Percentiles rank a stretch among this genome's conserved stretches.
These are phyloP conservation scores for Eucidaris tribuloides DNA, from an alignment of 35 echinoderm and acorn worm genomes.

Conservation along the genomic window DNA sequence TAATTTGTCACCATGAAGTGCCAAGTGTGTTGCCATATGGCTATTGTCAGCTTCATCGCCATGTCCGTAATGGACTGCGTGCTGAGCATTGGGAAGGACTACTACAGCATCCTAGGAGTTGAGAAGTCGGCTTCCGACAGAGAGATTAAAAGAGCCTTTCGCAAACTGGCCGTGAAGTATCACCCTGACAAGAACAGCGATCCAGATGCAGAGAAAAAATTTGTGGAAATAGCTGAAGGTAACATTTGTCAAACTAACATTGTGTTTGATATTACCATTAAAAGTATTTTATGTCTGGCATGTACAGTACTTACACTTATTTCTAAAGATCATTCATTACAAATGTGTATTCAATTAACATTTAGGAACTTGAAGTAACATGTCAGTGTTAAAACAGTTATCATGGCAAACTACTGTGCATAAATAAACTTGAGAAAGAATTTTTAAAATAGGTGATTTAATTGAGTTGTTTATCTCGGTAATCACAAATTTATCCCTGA, in stretches of 20 bases:
- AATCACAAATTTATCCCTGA: no score
- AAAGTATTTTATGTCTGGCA: background rate
- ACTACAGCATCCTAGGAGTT: constrained; percentile 79
- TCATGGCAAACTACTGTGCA: no score
- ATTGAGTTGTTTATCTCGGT: no score
- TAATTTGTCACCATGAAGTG: no score
- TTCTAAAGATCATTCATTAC: background rate
- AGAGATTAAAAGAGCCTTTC: constrained; percentile 90
- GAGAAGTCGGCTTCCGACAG: constrained; percentile 55
- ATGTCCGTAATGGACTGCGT: background rate
- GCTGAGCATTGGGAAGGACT: constrained; percentile 39
- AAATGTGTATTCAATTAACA: background rate
- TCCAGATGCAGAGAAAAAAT: constrained; percentile 86
- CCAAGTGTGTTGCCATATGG: background rate
- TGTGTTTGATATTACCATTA: background rate
- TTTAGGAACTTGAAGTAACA: background rate
- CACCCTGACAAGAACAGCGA: constrained; percentile 99
- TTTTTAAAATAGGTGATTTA: no score
- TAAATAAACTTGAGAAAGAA: no score
- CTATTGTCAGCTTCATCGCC: background rate
- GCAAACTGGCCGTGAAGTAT: constrained; percentile 87
- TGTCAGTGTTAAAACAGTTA: background rate
- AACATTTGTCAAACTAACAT: background rate
- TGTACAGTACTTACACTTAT: background rate
- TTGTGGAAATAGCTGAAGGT: constrained; percentile 98